Conservation (phyloP, 35 echinoderm and acorn worm genomes). For the Holothuria glaberrima region DNA sequence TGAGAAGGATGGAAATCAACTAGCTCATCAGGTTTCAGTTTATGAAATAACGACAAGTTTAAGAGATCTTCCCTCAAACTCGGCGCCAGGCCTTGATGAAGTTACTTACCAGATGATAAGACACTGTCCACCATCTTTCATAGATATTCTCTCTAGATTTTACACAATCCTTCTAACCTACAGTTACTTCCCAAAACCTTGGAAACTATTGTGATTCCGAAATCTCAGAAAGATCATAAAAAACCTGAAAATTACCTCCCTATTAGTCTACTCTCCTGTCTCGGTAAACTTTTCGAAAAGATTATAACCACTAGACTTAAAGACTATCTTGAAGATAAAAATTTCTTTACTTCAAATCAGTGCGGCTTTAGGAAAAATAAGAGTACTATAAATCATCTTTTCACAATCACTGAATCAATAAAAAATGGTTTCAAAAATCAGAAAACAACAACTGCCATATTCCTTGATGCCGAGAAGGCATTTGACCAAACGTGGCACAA, state of each 20-base stretch:
- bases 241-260: background rate
- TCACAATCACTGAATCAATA: background rate
- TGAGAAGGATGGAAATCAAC: too few relatives aligned
- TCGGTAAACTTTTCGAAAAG: background rate
- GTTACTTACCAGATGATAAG: background rate
- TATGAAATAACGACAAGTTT: background rate
- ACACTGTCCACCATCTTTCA: background rate
- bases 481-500: constrained; percentile 9
- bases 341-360: background rate
- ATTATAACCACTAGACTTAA: background rate
- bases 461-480: too few relatives aligned
- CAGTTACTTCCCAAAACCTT: background rate
- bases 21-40: too few relatives aligned
- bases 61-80: background rate
- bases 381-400: background rate
- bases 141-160: background rate
- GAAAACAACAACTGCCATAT: background rate
- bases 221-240: background rate
- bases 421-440: background rate
- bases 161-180: background rate
- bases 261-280: background rate
- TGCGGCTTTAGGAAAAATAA: background rate
- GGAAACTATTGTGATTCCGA: background rate
- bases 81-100: background rate
- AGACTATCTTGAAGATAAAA: background rate